Conservation (phyloP, 2,113 vertebrate species). For the Cichladusa arquata region DNA sequence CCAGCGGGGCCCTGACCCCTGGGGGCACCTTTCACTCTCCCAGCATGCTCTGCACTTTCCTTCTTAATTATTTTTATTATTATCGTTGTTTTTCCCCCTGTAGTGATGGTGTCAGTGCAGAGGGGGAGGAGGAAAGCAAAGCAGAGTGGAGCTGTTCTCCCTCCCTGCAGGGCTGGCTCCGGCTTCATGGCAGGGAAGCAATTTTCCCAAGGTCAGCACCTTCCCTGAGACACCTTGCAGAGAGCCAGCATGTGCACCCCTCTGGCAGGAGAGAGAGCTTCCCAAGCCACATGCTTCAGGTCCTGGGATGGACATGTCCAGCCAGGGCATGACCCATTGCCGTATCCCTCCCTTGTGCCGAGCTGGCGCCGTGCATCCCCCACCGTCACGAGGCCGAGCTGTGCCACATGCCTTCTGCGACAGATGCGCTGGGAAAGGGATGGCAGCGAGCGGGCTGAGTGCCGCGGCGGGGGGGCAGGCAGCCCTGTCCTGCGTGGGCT, state of each 20-base stretch:
- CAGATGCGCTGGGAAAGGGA: slow-evolving; percentile 42
- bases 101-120: neutral
- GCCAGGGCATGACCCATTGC: neutral
- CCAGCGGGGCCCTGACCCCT: neutral
- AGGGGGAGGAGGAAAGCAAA: neutral
- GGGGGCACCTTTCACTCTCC: neutral
- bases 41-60: neutral
- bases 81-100: neutral
- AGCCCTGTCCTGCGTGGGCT: neutral
- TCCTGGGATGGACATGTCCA: rapidly evolving
- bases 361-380: neutral
- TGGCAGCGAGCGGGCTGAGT: neutral
- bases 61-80: slow-evolving; percentile 12
- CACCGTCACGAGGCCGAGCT: neutral
- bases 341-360: neutral
- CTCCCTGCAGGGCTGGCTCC: neutral
- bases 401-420: slow-evolving; percentile 22
- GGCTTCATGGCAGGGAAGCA: neutral
- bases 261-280: neutral
- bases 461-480: neutral
- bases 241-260: neutral
- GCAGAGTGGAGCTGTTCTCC: neutral
- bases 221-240: neutral
- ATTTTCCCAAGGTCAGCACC: neutral
- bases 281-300: rapidly evolving